Percentiles rank a stretch among this genome's conserved stretches.
phyloP scores from a whole-genome alignment of 2,113 vertebrate genomes.

The Andinoacara biseriatus region DNA sequence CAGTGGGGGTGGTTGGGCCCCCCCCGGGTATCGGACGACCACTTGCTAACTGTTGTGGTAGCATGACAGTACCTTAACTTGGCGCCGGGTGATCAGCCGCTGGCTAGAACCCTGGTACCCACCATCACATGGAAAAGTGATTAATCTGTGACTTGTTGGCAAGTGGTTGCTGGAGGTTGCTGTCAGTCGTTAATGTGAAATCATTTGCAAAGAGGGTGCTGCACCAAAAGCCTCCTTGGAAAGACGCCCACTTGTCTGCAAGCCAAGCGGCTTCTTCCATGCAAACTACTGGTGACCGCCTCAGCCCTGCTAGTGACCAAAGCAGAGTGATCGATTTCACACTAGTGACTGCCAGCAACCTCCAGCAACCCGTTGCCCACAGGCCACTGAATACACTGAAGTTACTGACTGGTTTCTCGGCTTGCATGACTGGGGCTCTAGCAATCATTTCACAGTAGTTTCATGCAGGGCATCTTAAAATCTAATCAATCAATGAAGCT shows the following conservation, averaged over 20 bases:
- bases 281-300: background rate
- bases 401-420: background rate
- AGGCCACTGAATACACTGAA: background rate
- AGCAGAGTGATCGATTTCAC: background rate
- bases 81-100: too few species aligned
- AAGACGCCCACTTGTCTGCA: too few species aligned
- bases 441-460: background rate
- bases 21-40: too few species aligned
- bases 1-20: too few species aligned
- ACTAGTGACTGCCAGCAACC: background rate
- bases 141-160: background rate
- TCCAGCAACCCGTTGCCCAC: background rate
- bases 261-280: background rate
- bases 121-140: background rate
- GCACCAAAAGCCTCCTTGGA: background rate
- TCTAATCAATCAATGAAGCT: rapidly evolving
- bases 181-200: background rate
- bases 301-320: background rate
- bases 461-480: background rate
- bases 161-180: background rate
- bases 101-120: too few species aligned
- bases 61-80: too few species aligned
- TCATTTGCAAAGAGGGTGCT: background rate
- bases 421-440: rapidly evolving
- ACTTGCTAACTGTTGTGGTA: too few species aligned